Conservation (phyloP, 2,797 vertebrate species). For the Darevskia mixta region DNA sequence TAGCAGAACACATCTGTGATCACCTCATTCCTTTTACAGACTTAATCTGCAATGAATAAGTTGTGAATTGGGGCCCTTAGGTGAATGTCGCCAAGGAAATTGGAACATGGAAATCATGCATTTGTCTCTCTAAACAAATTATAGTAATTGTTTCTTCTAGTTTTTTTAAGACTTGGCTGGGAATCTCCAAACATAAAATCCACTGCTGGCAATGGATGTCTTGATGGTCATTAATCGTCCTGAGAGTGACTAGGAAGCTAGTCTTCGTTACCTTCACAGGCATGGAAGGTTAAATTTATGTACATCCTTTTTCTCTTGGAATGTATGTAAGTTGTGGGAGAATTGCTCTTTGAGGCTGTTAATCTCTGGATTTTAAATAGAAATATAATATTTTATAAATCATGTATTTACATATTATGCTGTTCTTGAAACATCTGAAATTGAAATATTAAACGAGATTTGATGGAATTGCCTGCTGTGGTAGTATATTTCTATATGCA, state of each 20-base stretch:
- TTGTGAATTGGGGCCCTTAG: slow-evolving; percentile 28
- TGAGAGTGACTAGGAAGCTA: slow-evolving; percentile 37
- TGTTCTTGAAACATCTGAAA: slow-evolving; percentile 50
- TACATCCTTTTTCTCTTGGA: slow-evolving; percentile 31
- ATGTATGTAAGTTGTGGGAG: slow-evolving; percentile 41
- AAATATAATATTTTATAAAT: slow-evolving; percentile 54
- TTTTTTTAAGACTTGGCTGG: slow-evolving; percentile 56
- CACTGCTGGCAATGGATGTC: slow-evolving; percentile 70
- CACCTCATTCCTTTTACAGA: neutral
- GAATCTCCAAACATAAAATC: slow-evolving; percentile 59
- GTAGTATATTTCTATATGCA: neutral
- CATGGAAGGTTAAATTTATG: slow-evolving; percentile 32
- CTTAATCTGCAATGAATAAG: neutral
- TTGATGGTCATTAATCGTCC: slow-evolving; percentile 29
- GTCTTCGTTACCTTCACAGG: slow-evolving; percentile 47
- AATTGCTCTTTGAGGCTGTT: slow-evolving; percentile 46
- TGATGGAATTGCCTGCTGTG: neutral
- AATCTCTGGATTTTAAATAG: slow-evolving; percentile 52
- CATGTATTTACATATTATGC: slow-evolving; percentile 46
- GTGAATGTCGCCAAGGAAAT: neutral
- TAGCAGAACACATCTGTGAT: neutral
- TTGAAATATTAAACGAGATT: slow-evolving; percentile 55
- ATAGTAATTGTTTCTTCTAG: slow-evolving; percentile 45
- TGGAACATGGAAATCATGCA: slow-evolving; percentile 47
- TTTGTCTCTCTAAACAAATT: slow-evolving; percentile 56